Evolutionary conservation across 2,888 invertebrate genomes (phyloP).

Genomic region (Phlogophora meticulosa): DNA sequence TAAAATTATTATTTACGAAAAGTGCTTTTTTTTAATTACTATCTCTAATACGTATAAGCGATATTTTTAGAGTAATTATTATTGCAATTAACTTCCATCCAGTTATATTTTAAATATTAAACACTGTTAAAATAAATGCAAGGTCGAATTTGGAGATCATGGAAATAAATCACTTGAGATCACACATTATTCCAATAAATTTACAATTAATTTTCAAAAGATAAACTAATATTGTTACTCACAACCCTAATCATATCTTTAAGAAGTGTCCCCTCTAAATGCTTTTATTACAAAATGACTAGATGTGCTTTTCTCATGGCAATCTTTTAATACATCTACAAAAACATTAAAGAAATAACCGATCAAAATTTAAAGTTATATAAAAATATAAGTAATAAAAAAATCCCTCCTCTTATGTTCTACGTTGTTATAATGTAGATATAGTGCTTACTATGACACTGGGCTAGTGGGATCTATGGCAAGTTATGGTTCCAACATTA

Average conservation of each 20-base stretch:
- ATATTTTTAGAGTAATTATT: slow-evolving; percentile 82
- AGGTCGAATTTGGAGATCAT: slow-evolving; percentile 86
- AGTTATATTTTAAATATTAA: slow-evolving; percentile 73
- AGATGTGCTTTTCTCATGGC: slow-evolving; percentile 86
- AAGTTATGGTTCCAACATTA: slow-evolving; percentile 71
- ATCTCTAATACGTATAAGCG: slow-evolving; percentile 83
- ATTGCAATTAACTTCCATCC: slow-evolving; percentile 79
- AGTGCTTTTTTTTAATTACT: slow-evolving; percentile 81
- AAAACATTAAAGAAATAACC: slow-evolving; percentile 63
- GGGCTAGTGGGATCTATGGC: slow-evolving; percentile 73
- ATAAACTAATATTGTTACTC: slow-evolving; percentile 87
- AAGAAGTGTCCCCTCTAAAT: slow-evolving; percentile 79
- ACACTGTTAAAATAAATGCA: slow-evolving; percentile 84
- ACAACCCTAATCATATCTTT: slow-evolving; percentile 88
- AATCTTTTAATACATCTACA: slow-evolving; percentile 71
- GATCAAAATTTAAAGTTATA: slow-evolving; percentile 66
- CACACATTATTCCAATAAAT: slow-evolving; percentile 80
- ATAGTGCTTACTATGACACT: slow-evolving; percentile 68
- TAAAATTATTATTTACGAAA: slow-evolving; percentile 81
- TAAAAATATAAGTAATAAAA: slow-evolving; percentile 70
- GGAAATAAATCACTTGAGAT: slow-evolving; percentile 85
- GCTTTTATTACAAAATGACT: slow-evolving; percentile 86
- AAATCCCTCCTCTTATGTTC: slow-evolving; percentile 68
- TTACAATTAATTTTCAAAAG: slow-evolving; percentile 76
- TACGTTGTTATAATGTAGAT: slow-evolving; percentile 67